These are phyloP conservation scores for Metopia argyrocephala DNA, from an alignment of 2,888 invertebrate species.

Conservation along the genomic window DNA sequence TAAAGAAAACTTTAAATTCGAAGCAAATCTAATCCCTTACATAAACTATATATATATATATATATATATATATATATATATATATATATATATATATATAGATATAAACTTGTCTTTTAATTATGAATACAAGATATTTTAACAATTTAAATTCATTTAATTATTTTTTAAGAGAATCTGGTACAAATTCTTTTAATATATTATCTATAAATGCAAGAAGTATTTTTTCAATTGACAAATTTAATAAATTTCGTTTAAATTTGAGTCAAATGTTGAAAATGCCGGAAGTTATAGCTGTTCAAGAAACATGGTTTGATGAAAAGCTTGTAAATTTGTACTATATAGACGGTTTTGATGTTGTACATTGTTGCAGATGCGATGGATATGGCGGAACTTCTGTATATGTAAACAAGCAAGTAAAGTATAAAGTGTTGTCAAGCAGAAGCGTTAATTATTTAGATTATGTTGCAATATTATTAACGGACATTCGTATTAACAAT, in stretches of 20 bases:
- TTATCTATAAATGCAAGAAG: constrained; percentile 22
- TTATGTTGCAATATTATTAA: background rate
- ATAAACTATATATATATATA: too few species aligned
- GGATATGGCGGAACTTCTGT: constrained; percentile 7
- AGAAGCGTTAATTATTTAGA: background rate
- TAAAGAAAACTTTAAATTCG: background rate
- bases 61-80: too few species aligned
- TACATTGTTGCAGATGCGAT: constrained; percentile 6
- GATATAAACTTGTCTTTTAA: background rate
- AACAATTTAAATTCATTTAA: constrained; percentile 17
- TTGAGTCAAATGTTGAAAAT: background rate
- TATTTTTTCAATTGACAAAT: constrained; percentile 19
- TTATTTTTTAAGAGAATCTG: background rate
- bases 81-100: too few species aligned
- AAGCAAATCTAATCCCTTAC: background rate
- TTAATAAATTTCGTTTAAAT: background rate
- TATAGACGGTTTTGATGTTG: background rate
- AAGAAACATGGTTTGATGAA: constrained; percentile 21
- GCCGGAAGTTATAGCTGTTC: constrained; percentile 8
- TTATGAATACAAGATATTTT: constrained; percentile 26
- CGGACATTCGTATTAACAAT: background rate
- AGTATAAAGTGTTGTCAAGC: background rate
- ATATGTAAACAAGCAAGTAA: background rate
- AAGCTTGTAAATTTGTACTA: background rate
- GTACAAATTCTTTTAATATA: background rate